A percentile compares a stretch with the other conserved stretches of the same genome.
These are phyloP conservation scores for Ctenopoma multispine DNA, from an alignment of 2,797 vertebrate genomes.

Conservation along the genomic window DNA sequence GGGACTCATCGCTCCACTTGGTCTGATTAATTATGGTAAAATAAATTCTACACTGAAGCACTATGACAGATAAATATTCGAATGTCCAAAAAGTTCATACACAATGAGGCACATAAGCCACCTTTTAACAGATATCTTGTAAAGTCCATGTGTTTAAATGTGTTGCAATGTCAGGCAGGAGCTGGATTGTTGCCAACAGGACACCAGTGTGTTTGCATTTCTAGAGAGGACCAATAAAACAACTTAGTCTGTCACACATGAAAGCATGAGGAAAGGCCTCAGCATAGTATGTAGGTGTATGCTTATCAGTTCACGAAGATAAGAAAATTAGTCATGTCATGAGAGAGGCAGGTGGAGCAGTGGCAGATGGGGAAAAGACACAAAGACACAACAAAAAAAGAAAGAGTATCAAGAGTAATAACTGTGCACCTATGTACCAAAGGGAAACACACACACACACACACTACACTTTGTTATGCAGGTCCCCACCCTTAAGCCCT, in stretches of 20 bases:
- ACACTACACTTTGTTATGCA: slow-evolving; percentile 24
- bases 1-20: neutral
- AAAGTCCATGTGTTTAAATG: slow-evolving; percentile 21
- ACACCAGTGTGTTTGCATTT: slow-evolving; percentile 77
- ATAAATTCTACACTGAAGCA: neutral
- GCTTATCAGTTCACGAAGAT: slow-evolving; percentile 36
- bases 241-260: slow-evolving; percentile 11
- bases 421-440: slow-evolving; percentile 31
- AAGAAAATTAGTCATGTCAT: slow-evolving; percentile 49
- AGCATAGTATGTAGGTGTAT: slow-evolving; percentile 16
- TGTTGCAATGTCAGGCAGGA: slow-evolving; percentile 36
- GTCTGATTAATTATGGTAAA: neutral
- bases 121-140: slow-evolving; percentile 1
- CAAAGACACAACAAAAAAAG: slow-evolving; percentile 10
- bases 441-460: slow-evolving; percentile 34
- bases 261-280: slow-evolving; percentile 26
- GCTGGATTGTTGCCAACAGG: slow-evolving; percentile 73
- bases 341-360: neutral
- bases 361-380: neutral
- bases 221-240: slow-evolving; percentile 68
- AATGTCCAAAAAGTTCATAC: neutral
- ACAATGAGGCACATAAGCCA: neutral
- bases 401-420: slow-evolving; percentile 36
- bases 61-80: neutral
- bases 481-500: slow-evolving; percentile 52